A percentile compares a stretch with the other conserved stretches of the same genome.
phyloP scores from a whole-genome alignment of 2,113 vertebrate genomes.

The Halcyon malimbica region DNA sequence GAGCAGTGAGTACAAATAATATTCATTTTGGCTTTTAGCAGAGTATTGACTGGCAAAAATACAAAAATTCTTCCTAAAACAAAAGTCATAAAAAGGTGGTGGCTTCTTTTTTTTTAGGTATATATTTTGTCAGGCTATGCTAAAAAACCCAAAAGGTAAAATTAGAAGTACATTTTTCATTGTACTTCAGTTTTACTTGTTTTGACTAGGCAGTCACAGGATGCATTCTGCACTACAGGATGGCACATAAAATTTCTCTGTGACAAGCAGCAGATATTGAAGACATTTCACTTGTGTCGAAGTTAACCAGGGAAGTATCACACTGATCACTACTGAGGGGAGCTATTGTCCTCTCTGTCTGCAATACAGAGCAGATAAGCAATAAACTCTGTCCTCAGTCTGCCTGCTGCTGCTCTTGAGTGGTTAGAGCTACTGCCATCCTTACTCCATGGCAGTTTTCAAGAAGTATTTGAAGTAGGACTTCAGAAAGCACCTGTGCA shows the following conservation, averaged over 20 bases:
- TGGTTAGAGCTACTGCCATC: neutral
- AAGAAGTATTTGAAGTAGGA: neutral
- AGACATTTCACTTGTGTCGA: neutral
- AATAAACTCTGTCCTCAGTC: neutral
- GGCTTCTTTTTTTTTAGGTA: neutral
- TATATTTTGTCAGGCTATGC: neutral
- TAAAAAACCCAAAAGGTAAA: neutral
- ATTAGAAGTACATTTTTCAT: neutral
- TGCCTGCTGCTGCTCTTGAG: neutral
- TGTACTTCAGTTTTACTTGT: neutral
- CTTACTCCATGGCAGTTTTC: neutral
- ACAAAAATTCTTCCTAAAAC: neutral
- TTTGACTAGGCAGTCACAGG: neutral
- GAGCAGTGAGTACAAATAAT: neutral
- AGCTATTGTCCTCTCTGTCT: neutral
- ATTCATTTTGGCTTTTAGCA: conserved; percentile 21
- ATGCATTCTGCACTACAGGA: neutral
- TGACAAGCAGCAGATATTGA: neutral
- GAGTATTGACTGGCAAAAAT: neutral
- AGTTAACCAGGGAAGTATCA: neutral
- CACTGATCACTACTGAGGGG: neutral
- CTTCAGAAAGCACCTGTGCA: neutral
- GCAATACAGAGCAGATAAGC: neutral
- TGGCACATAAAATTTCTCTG: neutral
- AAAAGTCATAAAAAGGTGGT: neutral